Evolutionary conservation across 1,140 invertebrate genomes (phyloP).

Genomic region (Eumeta japonica): DNA sequence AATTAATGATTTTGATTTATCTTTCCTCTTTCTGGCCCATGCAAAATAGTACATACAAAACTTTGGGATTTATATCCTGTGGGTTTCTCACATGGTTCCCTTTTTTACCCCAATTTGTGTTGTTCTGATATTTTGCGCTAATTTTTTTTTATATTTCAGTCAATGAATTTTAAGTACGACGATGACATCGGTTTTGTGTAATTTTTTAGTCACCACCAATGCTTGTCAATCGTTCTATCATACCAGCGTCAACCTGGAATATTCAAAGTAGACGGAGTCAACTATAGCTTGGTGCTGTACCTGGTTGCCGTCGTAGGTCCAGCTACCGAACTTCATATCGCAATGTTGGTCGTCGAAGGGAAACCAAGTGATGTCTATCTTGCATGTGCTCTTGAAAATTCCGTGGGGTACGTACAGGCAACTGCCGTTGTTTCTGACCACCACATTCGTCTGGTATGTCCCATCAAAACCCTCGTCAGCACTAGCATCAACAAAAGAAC

Average conservation of each 20-base stretch:
- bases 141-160: no score
- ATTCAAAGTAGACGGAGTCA: no score
- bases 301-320: constrained; percentile 92
- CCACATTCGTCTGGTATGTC: constrained; percentile 95
- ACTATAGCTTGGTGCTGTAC: no score
- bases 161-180: no score
- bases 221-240: no score
- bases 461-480: constrained; percentile 98
- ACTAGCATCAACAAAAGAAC: constrained; percentile 61
- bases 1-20: no score
- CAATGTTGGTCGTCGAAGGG: constrained; percentile 98
- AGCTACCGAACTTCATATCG: constrained; percentile 94
- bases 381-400: constrained; percentile 99
- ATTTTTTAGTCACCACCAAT: no score
- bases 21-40: constrained; percentile 48
- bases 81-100: constrained; percentile 60
- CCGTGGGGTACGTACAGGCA: constrained; percentile 95
- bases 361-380: constrained; percentile 99
- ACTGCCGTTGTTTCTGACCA: constrained; percentile 92
- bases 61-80: constrained; percentile 42
- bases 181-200: no score
- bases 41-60: constrained; percentile 63
- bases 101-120: constrained; percentile 20
- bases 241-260: no score
- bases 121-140: no score